Conservation (phyloP, 2,888 invertebrate genomes). For the Torymus tubicola region DNA sequence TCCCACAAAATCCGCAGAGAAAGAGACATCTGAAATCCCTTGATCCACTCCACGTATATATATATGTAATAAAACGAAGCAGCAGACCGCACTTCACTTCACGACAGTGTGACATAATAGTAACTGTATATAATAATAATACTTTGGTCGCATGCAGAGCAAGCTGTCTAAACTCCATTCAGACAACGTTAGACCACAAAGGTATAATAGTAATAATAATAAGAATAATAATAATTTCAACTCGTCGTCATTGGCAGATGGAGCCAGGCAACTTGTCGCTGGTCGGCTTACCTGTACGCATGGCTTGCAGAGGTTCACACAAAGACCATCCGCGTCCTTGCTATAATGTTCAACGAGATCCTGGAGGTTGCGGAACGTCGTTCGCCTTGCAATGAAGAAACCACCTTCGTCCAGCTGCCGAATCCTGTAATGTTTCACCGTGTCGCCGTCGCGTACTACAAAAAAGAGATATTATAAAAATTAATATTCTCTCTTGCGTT, state of each 20-base stretch:
- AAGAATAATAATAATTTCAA: slow-evolving; percentile 1
- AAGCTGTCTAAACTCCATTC: slow-evolving; percentile 73
- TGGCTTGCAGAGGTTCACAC: slow-evolving; percentile 96
- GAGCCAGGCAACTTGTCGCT: slow-evolving; percentile 2
- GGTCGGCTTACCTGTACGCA: slow-evolving; percentile 84
- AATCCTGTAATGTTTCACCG: slow-evolving; percentile 99
- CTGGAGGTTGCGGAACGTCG: slow-evolving; percentile 97
- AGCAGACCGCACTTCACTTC: slow-evolving; percentile 26
- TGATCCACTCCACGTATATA: background rate
- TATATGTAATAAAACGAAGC: slow-evolving; percentile 2
- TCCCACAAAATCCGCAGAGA: too few species aligned
- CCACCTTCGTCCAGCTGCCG: slow-evolving; percentile 99
- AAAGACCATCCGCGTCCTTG: slow-evolving; percentile 98
- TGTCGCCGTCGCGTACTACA: slow-evolving; percentile 97
- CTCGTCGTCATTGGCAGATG: background rate
- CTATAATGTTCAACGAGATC: slow-evolving; percentile 99
- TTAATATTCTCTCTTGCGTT: background rate
- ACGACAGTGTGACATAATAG: slow-evolving; percentile 26
- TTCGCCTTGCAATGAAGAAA: slow-evolving; percentile 98
- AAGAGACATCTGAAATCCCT: slow-evolving; percentile 12
- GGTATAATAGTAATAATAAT: slow-evolving; percentile 35
- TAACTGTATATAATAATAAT: slow-evolving; percentile 35
- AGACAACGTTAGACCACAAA: slow-evolving; percentile 63
- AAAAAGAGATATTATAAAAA: background rate
- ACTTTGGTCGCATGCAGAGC: slow-evolving; percentile 66